Base-by-base conservation (phyloP, 2,888 invertebrate genomes). In the Mythimna vitellina region DNA sequence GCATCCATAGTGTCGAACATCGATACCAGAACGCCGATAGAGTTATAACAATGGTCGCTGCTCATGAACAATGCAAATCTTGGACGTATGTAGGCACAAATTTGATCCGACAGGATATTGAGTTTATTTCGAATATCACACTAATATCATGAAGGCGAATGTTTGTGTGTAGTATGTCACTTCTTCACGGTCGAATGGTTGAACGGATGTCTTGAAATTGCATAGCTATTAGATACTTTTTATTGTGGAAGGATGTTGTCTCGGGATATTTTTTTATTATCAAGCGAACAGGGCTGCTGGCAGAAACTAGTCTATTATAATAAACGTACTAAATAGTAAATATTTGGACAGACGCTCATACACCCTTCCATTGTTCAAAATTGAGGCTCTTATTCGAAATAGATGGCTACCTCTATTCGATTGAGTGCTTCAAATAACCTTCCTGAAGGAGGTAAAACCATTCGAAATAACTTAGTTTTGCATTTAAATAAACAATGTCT, bases 41-140 rank as follows among this genome's bases (percentile, higher is more conserved):
- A 8, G 14, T 10, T 17, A 17, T 51, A 67, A 38, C 20, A 56
- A 65, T 57, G 63, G 17, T 22, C 14, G 46, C 42, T 38, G 22
- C n/a, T 25, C 17, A 42, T 46, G 22, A 67, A 63, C 22, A 77
- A 77, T 64, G 38, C 49, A 56, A 70, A 60, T 12, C 29, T 4
- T 61, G 22, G 3, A 38, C 7, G 3, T 29, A 29, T 29, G 17
- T 1, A 61, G 22, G 49, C 32, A n/a, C 35, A 9, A 63, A 29
- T 38, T 60, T 17, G 17, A 20, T n/a, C n/a, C 14, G 1, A 25
- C 29, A 29, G 8, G 17, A 32, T 75, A 57, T 74, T 12, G 12
- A 12, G 29, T 25, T 57, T 29, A 17, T 12, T 32, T 38, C 20
- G 6, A 32, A n/a, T 17, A 35, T 35, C 46, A 7, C 4, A 46